Percentiles rank a stretch among this genome's conserved stretches.
Evolutionary conservation across 2,113 vertebrate genomes (phyloP).

Genomic region (Bos javanicus): DNA sequence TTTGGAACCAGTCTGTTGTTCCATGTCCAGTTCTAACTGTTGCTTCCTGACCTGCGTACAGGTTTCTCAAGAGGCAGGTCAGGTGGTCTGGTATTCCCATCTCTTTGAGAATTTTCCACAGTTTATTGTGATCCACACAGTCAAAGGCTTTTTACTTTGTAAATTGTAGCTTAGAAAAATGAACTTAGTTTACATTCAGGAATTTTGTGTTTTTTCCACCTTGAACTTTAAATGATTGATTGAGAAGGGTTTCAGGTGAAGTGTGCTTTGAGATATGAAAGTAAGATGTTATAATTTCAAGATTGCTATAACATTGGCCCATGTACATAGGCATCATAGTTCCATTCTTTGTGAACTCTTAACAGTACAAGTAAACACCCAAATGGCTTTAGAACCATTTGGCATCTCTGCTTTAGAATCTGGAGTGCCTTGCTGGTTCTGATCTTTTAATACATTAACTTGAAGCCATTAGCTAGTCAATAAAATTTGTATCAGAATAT

Average conservation of each 20-base stretch:
- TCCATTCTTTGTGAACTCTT: not conserved
- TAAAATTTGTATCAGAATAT: constrained; percentile 1
- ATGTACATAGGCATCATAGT: not conserved
- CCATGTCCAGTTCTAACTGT: too few relatives aligned
- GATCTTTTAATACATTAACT: not conserved
- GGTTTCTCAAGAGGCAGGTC: too few relatives aligned
- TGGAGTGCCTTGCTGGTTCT: not conserved
- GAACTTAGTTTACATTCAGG: not conserved
- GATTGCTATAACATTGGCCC: constrained; percentile 2
- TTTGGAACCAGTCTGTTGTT: too few relatives aligned
- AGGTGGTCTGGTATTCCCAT: too few relatives aligned
- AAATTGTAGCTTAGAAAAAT: constrained; percentile 20
- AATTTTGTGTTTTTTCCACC: not conserved
- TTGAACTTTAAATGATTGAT: not conserved
- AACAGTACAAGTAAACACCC: not conserved
- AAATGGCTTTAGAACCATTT: not conserved
- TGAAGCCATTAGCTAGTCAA: not conserved
- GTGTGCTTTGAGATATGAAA: constrained; percentile 14
- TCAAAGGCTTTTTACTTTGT: not conserved
- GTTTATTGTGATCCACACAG: too few relatives aligned
- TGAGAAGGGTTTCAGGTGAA: not conserved
- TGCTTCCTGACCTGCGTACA: too few relatives aligned
- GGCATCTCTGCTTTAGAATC: not conserved
- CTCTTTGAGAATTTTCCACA: too few relatives aligned
- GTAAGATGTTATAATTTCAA: not conserved